Base-by-base conservation (phyloP, 2,113 vertebrate genomes). In the Toxostoma redivivum region DNA sequence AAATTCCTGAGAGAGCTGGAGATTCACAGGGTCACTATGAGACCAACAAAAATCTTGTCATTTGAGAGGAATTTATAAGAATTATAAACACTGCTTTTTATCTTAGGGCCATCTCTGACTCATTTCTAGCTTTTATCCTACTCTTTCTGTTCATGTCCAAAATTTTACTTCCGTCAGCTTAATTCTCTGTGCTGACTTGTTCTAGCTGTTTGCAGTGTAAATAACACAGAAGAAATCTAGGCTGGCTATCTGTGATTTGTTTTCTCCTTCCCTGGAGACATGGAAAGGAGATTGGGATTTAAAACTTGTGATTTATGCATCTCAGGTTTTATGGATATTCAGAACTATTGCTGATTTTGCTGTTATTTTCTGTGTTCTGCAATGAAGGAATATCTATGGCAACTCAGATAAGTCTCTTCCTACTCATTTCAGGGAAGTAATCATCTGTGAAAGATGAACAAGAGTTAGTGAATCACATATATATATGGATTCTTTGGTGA, bases 41-140 rank as follows among this genome's bases (percentile, higher is more conserved):
- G 76, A 90, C 64, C 80, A 81, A 90, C 25, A 82, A 83, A 90
- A 92, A 37, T 84, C 71, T 56, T 96, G 90, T 77, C 8, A 56
- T 92, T 84, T 86, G 47, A 21, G 60, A 97, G 69, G 96, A 96
- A 95, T 95, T 95, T 88, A 18, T 90, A 93, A 86, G 88, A 90
- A 92, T 78, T 92, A 94, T 81, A 96, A 96, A 94, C 64, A 91
- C 15, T 82, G 28, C 53, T 83, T 95, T 30, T 48, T 95, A 91
- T 96, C 92, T 90, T 86, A 66, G 90, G 66, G 74, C 90, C 78
- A 94, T 95, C 95, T 95, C 90, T 95, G 92, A 96, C 85, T 95
- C 93, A 96, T 93, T 95, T 80, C 61, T 92, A 95, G 47, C 60
- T 88, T 92, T 94, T 91, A 81, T 84, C 60, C 60, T 92, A 67